These are phyloP conservation scores for Sericinus montela DNA, from an alignment of 2,888 invertebrate species.

Conservation along the genomic window DNA sequence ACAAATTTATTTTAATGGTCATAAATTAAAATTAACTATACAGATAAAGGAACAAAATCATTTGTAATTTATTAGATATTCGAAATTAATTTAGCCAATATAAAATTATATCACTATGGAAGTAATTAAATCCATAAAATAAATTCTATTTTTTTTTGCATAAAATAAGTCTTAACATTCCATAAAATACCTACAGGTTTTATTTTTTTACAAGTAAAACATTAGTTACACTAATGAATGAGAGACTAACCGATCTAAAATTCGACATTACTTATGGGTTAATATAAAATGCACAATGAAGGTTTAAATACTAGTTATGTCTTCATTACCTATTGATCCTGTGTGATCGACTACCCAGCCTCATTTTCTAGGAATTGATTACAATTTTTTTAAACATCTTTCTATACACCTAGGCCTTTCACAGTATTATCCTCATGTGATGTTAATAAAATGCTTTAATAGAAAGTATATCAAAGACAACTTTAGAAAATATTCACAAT, in stretches of 20 bases:
- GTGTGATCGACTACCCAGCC: slow-evolving; percentile 3
- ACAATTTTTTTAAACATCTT: slow-evolving; percentile 15
- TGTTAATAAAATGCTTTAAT: slow-evolving; percentile 20
- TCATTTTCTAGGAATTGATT: slow-evolving; percentile 6
- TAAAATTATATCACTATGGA: slow-evolving; percentile 12
- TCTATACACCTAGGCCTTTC: slow-evolving; percentile 29
- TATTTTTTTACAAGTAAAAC: slow-evolving; percentile 40
- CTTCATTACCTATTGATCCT: background rate
- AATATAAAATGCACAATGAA: slow-evolving; percentile 44
- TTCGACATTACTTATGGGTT: slow-evolving; percentile 27
- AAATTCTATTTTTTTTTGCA: slow-evolving; percentile 47
- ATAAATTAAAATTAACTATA: slow-evolving; percentile 25
- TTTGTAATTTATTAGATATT: slow-evolving; percentile 46
- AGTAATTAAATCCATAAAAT: slow-evolving; percentile 4
- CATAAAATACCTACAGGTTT: slow-evolving; percentile 23
- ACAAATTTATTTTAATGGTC: slow-evolving; percentile 21
- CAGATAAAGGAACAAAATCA: slow-evolving; percentile 67
- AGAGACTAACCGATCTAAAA: slow-evolving; percentile 41
- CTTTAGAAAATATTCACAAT: background rate
- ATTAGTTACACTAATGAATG: slow-evolving; percentile 60
- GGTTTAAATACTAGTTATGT: slow-evolving; percentile 5
- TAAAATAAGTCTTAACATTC: slow-evolving; percentile 55
- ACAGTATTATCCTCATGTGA: slow-evolving; percentile 23
- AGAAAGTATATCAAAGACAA: background rate
- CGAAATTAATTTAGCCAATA: slow-evolving; percentile 9